Conservation (phyloP, 2,113 vertebrate species). For the Chascanopsetta lugubris region DNA sequence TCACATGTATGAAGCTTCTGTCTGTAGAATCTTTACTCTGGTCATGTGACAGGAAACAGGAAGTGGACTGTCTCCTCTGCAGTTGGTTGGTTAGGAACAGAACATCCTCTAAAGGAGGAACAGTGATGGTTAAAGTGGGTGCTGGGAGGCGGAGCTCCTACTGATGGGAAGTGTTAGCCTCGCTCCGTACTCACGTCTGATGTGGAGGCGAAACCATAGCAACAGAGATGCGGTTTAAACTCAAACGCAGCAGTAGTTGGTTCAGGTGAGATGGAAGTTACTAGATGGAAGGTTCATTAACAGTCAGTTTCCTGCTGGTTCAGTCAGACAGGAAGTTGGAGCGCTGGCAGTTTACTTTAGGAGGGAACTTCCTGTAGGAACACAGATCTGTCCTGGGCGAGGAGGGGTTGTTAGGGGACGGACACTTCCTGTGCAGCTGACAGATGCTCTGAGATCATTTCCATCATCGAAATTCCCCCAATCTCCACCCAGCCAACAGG, state of each 20-base stretch:
- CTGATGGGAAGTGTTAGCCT: too few relatives aligned
- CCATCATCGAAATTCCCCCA: slow-evolving; percentile 58
- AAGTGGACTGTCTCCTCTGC: too few relatives aligned
- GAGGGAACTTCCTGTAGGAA: slow-evolving; percentile 7
- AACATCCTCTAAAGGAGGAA: too few relatives aligned
- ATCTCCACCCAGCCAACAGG: slow-evolving; percentile 38
- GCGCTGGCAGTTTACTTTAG: slow-evolving; percentile 13
- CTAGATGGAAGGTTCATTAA: not conserved
- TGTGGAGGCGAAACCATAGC: not conserved
- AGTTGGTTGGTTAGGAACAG: too few relatives aligned
- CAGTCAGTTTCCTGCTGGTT: not conserved
- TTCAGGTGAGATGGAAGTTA: not conserved
- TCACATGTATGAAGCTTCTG: too few relatives aligned
- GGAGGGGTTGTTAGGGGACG: slow-evolving; percentile 23
- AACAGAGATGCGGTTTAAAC: not conserved
- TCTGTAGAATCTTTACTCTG: too few relatives aligned
- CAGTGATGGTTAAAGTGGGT: too few relatives aligned
- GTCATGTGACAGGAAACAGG: too few relatives aligned
- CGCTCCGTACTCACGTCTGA: too few relatives aligned
- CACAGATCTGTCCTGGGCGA: slow-evolving; percentile 1
- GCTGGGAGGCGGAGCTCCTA: too few relatives aligned
- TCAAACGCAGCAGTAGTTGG: not conserved
- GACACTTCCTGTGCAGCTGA: slow-evolving; percentile 79
- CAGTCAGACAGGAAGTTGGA: slow-evolving; percentile 57
- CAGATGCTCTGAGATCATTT: slow-evolving; percentile 74